These are phyloP conservation scores for Zosterops lateralis DNA, from an alignment of 2,113 vertebrate genomes.

Conservation along the genomic window DNA sequence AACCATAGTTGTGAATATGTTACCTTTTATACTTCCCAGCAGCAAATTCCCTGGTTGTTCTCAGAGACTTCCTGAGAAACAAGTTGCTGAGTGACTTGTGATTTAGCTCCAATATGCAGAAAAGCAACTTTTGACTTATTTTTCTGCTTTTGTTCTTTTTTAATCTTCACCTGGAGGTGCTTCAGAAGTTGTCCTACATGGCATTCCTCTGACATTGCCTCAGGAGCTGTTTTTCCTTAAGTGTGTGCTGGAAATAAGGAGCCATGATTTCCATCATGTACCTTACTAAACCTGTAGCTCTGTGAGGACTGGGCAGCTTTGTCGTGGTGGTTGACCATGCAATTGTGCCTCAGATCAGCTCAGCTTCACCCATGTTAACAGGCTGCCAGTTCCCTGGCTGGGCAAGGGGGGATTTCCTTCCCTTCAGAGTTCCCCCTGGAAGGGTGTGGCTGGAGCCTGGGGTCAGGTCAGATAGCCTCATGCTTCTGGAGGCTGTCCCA, in stretches of 20 bases:
- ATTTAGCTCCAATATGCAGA: neutral
- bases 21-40: neutral
- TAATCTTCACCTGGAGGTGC: neutral
- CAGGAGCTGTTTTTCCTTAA: neutral
- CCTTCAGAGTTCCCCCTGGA: neutral
- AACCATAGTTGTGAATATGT: neutral
- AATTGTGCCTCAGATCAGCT: neutral
- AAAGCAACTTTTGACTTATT: neutral
- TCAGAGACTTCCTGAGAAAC: neutral
- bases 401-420: neutral
- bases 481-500: neutral
- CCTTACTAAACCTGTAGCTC: neutral
- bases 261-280: neutral
- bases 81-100: fast-evolving
- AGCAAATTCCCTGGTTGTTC: neutral
- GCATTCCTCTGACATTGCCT: neutral
- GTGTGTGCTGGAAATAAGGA: neutral
- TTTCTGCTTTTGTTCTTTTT: neutral
- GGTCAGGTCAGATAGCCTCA: neutral
- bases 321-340: fast-evolving
- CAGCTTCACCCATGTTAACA: neutral
- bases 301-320: neutral
- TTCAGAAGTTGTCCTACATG: neutral
- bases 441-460: neutral
- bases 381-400: neutral